Percentiles rank a stretch among this genome's conserved stretches.
Evolutionary conservation across 2,797 vertebrate genomes (phyloP).

Genomic region (Rachycentron canadum): DNA sequence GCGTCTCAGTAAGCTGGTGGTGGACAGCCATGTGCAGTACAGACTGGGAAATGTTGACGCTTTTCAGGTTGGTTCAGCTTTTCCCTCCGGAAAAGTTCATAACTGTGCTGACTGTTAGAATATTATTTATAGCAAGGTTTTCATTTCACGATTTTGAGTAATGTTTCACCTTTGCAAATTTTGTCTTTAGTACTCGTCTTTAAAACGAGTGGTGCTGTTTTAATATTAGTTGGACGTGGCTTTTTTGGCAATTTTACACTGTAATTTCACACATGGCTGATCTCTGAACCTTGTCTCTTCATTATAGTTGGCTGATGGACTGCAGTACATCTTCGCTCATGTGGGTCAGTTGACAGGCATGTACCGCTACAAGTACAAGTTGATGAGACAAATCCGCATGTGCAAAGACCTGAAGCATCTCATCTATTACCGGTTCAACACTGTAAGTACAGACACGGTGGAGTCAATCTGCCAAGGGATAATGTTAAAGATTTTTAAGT

Average conservation of each 20-base stretch:
- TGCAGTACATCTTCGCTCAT: conserved; percentile 99
- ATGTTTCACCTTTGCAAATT: background rate
- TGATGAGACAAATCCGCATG: conserved; percentile 99
- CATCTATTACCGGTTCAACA: conserved; percentile 99
- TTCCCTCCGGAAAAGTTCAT: background rate
- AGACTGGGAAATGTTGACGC: conserved; percentile 97
- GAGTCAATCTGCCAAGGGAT: background rate
- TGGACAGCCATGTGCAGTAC: conserved; percentile 99
- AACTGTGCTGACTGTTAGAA: background rate
- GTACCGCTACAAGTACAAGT: conserved; percentile 99
- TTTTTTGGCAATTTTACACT: background rate
- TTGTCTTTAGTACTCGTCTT: background rate
- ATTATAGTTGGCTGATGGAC: conserved; percentile 92
- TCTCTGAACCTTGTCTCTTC: background rate
- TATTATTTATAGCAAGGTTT: background rate
- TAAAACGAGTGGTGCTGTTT: background rate
- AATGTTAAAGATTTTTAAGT: background rate
- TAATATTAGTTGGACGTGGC: background rate
- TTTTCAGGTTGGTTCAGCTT: conserved; percentile 89
- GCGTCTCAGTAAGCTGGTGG: conserved; percentile 96
- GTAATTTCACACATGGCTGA: background rate
- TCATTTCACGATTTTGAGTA: background rate
- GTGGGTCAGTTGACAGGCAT: conserved; percentile 99
- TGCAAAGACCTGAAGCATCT: conserved; percentile 99
- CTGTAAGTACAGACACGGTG: conserved; percentile 83